Evolutionary conservation across 1,140 invertebrate genomes (phyloP).

Genomic region (Holcopasites calliopsidis): DNA sequence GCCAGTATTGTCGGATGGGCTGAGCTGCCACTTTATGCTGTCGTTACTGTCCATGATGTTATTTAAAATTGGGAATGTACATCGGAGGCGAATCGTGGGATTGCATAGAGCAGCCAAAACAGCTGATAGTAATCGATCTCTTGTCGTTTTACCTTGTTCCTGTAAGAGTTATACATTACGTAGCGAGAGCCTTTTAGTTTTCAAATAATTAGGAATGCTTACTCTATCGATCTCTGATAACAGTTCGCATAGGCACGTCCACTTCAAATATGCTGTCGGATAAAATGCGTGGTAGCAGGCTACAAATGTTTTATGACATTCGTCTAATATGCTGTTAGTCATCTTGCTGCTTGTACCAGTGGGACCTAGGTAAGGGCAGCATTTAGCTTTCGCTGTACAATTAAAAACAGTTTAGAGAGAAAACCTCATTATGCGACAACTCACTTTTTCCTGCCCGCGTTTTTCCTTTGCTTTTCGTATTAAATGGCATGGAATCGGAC

Average conservation of each 20-base stretch:
- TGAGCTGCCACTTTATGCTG: slow-evolving; percentile 81
- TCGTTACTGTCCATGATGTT: slow-evolving; percentile 80
- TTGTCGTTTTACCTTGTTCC: slow-evolving; percentile 76
- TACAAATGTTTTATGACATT: slow-evolving; percentile 94
- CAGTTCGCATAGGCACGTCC: slow-evolving; percentile 94
- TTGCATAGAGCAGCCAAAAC: slow-evolving; percentile 90
- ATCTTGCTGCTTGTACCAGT: slow-evolving; percentile 74
- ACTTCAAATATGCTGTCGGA: slow-evolving; percentile 95
- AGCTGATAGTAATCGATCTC: slow-evolving; percentile 88
- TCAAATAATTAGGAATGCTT: slow-evolving; percentile 58
- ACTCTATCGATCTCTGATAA: slow-evolving; percentile 90
- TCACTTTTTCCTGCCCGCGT: slow-evolving; percentile 67
- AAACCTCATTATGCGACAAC: too few species aligned
- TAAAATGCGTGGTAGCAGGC: slow-evolving; percentile 97
- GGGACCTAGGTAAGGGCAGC: slow-evolving; percentile 40
- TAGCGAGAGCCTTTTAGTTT: background rate
- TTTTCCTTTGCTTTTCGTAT: slow-evolving; percentile 74
- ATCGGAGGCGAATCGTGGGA: slow-evolving; percentile 88
- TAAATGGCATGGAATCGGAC: slow-evolving; percentile 84
- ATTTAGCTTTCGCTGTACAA: slow-evolving; percentile 6
- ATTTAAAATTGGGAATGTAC: slow-evolving; percentile 87
- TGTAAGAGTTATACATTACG: slow-evolving; percentile 39
- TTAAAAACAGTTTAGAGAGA: too few species aligned
- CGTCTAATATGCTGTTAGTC: slow-evolving; percentile 88
- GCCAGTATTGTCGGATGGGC: slow-evolving; percentile 86